Evolutionary conservation across 2,797 vertebrate species (phyloP).

Genomic region (Sphenopsis melanotis): DNA sequence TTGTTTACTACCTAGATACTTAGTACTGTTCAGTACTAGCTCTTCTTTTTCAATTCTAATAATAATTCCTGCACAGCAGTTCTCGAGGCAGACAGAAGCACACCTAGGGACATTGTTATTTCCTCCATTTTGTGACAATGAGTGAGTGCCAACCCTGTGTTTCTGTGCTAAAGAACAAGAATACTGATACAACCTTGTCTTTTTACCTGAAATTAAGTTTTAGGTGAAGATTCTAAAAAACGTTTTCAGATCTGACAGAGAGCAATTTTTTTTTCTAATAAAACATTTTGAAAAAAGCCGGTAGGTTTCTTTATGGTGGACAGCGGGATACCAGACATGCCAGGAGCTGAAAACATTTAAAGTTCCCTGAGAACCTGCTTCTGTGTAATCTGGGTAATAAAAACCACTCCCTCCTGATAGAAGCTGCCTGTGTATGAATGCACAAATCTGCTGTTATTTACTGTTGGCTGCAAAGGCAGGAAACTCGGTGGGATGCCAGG

Average conservation of each 20-base stretch:
- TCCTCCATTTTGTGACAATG: background rate
- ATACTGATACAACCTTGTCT: background rate
- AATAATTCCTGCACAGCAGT: background rate
- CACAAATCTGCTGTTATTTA: background rate
- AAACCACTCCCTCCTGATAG: background rate
- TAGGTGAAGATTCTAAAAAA: background rate
- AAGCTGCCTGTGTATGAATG: background rate
- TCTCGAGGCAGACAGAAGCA: background rate
- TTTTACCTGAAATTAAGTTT: background rate
- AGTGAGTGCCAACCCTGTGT: background rate
- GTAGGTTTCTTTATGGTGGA: background rate
- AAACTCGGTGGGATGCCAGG: background rate
- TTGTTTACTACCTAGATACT: background rate
- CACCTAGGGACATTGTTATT: rapidly evolving
- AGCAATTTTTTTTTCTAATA: background rate
- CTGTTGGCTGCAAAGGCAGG: background rate
- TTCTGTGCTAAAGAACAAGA: background rate
- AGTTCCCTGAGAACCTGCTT: background rate
- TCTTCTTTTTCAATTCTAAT: background rate
- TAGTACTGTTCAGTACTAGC: background rate
- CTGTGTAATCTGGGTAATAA: background rate
- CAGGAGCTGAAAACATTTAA: background rate
- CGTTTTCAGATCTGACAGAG: background rate
- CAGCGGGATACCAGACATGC: background rate
- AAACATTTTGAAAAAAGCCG: background rate